phyloP scores from a whole-genome alignment of 2,888 invertebrate genomes.

The Ypsolopha sequella region DNA sequence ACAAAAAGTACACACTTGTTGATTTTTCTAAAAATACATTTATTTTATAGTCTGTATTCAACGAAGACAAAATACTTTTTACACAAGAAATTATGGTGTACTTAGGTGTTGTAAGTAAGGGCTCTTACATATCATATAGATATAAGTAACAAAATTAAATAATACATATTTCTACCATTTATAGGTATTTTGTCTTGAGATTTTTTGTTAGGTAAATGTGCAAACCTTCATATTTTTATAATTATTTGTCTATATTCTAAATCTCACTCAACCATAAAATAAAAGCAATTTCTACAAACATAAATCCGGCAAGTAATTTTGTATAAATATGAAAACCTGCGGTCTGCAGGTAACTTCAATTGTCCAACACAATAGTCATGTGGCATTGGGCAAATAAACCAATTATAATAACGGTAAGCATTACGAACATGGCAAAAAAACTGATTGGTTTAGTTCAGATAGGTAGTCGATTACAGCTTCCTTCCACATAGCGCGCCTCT shows the following conservation, averaged over 20 bases:
- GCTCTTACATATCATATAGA: background rate
- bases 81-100: background rate
- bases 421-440: too few relatives aligned
- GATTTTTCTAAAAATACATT: background rate
- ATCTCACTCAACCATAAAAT: too few relatives aligned
- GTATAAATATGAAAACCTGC: too few relatives aligned
- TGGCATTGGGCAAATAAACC: too few relatives aligned
- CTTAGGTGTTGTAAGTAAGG: background rate
- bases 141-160: background rate
- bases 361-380: too few relatives aligned
- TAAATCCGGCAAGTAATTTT: too few relatives aligned
- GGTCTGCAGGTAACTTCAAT: too few relatives aligned
- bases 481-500: too few relatives aligned
- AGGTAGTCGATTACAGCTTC: too few relatives aligned
- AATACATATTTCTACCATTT: background rate
- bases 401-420: too few relatives aligned
- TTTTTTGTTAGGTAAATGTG: background rate
- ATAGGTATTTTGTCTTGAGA: background rate
- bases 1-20: slow-evolving; percentile 16
- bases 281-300: too few relatives aligned
- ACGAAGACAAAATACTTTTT: background rate
- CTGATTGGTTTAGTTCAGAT: too few relatives aligned
- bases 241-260: background rate
- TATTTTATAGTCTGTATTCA: background rate
- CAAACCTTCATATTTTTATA: background rate